A percentile compares a stretch with the other conserved stretches of the same genome.
Conservation (phyloP, 2,888 invertebrate species). For the Periphyllus acericola region DNA sequence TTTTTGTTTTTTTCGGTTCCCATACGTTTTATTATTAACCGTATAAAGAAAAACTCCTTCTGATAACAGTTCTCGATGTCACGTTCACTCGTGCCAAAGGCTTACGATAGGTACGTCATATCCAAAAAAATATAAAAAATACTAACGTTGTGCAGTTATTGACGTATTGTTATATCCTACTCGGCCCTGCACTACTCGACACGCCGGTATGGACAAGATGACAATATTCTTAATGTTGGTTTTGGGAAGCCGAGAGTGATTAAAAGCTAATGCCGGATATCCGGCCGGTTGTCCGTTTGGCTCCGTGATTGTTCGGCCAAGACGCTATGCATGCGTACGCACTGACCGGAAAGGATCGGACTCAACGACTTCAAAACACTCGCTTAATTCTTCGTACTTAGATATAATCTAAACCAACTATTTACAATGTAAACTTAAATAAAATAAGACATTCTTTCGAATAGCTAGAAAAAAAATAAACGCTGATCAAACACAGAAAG, state of each 20-base stretch:
- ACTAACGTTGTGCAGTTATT: not conserved
- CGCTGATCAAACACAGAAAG: no score
- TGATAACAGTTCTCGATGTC: not conserved
- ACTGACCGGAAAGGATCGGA: slow-evolving; percentile 37
- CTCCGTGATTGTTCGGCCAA: slow-evolving; percentile 21
- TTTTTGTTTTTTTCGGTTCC: no score
- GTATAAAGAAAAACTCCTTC: not conserved
- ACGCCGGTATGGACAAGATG: not conserved
- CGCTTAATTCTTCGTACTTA: not conserved
- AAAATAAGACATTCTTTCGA: not conserved
- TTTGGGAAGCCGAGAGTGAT: slow-evolving; percentile 11
- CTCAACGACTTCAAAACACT: slow-evolving; percentile 22
- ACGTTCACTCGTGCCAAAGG: not conserved
- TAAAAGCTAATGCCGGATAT: slow-evolving; percentile 50
- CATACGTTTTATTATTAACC: not conserved
- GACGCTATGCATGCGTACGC: not conserved
- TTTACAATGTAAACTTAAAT: not conserved
- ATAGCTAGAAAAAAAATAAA: not conserved
- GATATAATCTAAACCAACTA: not conserved
- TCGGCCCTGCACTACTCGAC: not conserved
- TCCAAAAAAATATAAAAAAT: not conserved
- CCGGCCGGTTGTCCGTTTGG: slow-evolving; percentile 15
- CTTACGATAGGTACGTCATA: not conserved
- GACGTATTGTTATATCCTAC: not conserved
- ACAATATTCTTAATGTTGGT: not conserved